Evolutionary conservation across 2,797 vertebrate genomes (phyloP).

Genomic region (Enteromius afrohamiltoni): DNA sequence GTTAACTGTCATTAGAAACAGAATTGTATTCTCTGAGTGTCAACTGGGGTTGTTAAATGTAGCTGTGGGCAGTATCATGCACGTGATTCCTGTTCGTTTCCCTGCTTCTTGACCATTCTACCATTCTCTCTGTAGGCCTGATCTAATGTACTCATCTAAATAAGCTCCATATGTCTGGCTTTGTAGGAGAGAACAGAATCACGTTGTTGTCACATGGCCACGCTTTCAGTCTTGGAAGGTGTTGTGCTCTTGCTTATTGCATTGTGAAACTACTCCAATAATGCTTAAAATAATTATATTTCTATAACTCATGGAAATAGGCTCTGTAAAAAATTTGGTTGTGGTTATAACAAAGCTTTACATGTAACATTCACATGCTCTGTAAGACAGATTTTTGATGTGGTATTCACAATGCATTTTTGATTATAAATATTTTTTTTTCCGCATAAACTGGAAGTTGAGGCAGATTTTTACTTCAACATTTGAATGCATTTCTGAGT

Average conservation of each 20-base stretch:
- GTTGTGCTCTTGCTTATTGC: conserved; percentile 5
- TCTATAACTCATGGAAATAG: not conserved
- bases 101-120: conserved; percentile 46
- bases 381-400: not conserved
- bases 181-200: conserved; percentile 10
- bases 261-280: not conserved
- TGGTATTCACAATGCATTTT: not conserved
- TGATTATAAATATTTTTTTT: not conserved
- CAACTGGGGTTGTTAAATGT: conserved; percentile 61
- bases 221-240: conserved; percentile 1
- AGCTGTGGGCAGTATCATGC: conserved; percentile 65
- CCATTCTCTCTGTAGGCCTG: conserved; percentile 24
- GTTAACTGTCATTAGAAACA: conserved; percentile 61
- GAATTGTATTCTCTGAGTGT: conserved; percentile 57
- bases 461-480: not conserved
- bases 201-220: conserved; percentile 17
- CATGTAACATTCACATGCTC: not conserved
- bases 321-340: not conserved
- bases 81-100: conserved; percentile 65
- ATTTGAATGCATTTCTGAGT: not conserved
- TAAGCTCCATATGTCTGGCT: conserved; percentile 50
- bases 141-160: conserved; percentile 40
- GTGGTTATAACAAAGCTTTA: not conserved
- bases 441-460: not conserved
- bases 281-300: conserved; percentile 12